phyloP scores from a whole-genome alignment of 2,888 invertebrate species.

The Papilio demoleus region DNA sequence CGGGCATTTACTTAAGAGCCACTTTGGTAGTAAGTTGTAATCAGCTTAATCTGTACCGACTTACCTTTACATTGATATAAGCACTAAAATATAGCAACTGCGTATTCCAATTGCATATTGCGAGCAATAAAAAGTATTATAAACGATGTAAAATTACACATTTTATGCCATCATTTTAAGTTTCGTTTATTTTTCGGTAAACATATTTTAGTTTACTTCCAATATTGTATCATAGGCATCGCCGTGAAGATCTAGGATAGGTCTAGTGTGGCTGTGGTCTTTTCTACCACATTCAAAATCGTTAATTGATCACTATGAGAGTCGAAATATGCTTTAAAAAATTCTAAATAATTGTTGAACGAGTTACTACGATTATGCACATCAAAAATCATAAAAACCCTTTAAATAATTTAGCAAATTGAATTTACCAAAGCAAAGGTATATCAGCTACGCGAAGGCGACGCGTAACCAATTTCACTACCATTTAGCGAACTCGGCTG shows the following conservation, averaged over 20 bases:
- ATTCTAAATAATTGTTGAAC: neutral
- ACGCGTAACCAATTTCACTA: slow-evolving; percentile 34
- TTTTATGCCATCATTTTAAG: neutral
- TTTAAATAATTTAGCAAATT: slow-evolving; percentile 16
- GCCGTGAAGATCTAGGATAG: too few species aligned
- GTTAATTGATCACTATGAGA: neutral
- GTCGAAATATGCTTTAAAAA: neutral
- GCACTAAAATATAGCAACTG: slow-evolving; percentile 33
- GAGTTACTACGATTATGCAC: neutral
- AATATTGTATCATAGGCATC: too few species aligned
- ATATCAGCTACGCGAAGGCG: slow-evolving; percentile 14
- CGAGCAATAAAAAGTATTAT: neutral
- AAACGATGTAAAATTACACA: neutral
- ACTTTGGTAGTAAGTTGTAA: slow-evolving; percentile 40
- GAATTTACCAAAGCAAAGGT: slow-evolving; percentile 13
- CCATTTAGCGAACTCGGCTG: slow-evolving; percentile 30
- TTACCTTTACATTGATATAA: slow-evolving; percentile 33
- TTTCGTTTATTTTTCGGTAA: neutral
- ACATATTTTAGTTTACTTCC: too few species aligned
- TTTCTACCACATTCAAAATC: too few species aligned
- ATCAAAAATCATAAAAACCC: neutral
- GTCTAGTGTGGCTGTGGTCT: too few species aligned
- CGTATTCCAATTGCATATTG: slow-evolving; percentile 12
- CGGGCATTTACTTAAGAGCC: slow-evolving; percentile 40
- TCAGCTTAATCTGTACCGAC: slow-evolving; percentile 39